A percentile compares a stretch with the other conserved stretches of the same genome.
These are phyloP conservation scores for Myrmecophaga tridactyla DNA, from an alignment of 2,113 vertebrate genomes.

Conservation along the genomic window DNA sequence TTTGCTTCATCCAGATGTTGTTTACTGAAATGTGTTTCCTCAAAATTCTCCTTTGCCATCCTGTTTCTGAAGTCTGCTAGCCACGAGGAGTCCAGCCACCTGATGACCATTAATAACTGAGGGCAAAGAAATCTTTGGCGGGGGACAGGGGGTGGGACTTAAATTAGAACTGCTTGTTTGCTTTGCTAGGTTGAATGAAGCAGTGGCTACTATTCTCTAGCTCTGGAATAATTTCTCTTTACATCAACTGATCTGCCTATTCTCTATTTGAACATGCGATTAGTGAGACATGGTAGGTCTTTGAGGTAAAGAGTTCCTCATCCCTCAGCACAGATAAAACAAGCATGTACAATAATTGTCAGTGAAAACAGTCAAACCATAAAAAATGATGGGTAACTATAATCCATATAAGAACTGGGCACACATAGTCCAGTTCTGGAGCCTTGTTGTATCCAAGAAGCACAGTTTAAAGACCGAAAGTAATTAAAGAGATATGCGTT, in stretches of 20 bases:
- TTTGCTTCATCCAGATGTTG: constrained; percentile 73
- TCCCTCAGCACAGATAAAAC: neutral
- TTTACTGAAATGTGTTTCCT: constrained; percentile 66
- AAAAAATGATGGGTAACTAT: rapidly evolving
- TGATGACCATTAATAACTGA: neutral
- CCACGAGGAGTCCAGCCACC: neutral
- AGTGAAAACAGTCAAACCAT: neutral
- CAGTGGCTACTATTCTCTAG: neutral
- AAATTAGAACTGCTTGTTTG: neutral
- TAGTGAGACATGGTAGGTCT: neutral
- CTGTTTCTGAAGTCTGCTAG: neutral
- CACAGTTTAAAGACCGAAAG: neutral
- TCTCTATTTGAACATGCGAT: neutral
- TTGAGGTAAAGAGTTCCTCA: neutral
- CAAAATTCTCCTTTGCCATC: constrained; percentile 13
- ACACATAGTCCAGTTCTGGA: rapidly evolving
- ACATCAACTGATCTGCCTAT: neutral
- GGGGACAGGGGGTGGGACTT: neutral
- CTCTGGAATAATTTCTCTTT: neutral
- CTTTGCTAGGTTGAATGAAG: neutral
- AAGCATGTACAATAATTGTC: rapidly evolving
- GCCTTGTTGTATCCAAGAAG: neutral
- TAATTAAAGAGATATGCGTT: neutral
- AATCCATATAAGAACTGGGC: neutral
- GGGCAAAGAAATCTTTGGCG: neutral